Evolutionary conservation across 2,797 vertebrate species (phyloP).

Genomic region (Oophaga sylvatica): DNA sequence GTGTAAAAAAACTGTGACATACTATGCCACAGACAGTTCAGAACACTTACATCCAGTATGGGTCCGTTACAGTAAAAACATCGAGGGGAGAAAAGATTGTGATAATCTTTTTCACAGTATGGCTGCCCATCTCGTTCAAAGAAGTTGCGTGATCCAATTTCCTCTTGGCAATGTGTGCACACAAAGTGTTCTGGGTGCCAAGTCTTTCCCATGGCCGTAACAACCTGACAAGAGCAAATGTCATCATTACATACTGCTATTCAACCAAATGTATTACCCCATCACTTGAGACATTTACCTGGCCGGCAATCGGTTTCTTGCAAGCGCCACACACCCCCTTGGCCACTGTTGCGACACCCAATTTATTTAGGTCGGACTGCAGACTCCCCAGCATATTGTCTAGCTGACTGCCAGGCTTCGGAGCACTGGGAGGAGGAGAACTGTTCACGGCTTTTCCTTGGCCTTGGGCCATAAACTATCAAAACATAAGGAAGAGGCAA

Average conservation of each 20-base stretch:
- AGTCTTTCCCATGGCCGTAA: slow-evolving; percentile 94
- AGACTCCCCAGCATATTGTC: slow-evolving; percentile 96
- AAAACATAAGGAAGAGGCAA: slow-evolving; percentile 38
- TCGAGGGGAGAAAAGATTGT: slow-evolving; percentile 90
- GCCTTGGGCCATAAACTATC: slow-evolving; percentile 88
- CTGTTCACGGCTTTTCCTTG: slow-evolving; percentile 80
- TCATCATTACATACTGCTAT: too few species aligned
- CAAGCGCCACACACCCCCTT: slow-evolving; percentile 95
- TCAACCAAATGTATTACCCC: not conserved
- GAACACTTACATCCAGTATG: slow-evolving; percentile 88
- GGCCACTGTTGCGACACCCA: slow-evolving; percentile 90
- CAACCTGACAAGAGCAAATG: slow-evolving; percentile 78
- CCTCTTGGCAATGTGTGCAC: slow-evolving; percentile 96
- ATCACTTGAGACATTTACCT: slow-evolving; percentile 76
- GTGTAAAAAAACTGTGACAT: not conserved
- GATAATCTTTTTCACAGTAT: slow-evolving; percentile 94
- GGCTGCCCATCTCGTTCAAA: slow-evolving; percentile 92
- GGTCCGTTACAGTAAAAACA: slow-evolving; percentile 92
- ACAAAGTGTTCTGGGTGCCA: slow-evolving; percentile 98
- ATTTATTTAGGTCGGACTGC: slow-evolving; percentile 90
- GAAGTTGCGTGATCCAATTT: slow-evolving; percentile 94
- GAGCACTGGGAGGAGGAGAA: slow-evolving; percentile 77
- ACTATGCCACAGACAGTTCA: not conserved
- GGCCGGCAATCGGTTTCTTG: slow-evolving; percentile 94
- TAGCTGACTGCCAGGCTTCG: slow-evolving; percentile 90